These are phyloP conservation scores for Colaptes auratus DNA, from an alignment of 2,113 vertebrate species.

Conservation along the genomic window DNA sequence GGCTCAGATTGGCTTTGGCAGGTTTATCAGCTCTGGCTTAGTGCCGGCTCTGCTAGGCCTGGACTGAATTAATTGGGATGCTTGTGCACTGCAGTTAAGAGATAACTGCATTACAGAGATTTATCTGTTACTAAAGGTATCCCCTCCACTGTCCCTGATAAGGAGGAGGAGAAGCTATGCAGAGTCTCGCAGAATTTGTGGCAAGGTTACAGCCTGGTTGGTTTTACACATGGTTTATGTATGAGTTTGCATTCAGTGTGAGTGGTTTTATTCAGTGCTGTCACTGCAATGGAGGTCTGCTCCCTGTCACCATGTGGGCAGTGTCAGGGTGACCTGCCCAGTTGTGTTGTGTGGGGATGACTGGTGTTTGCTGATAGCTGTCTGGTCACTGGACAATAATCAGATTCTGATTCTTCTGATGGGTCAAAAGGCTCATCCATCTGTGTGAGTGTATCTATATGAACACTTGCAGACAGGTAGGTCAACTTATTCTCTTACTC, in stretches of 20 bases:
- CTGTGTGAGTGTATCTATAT: not conserved
- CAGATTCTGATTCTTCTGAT: not conserved
- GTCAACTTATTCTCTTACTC: not conserved
- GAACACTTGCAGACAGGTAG: not conserved
- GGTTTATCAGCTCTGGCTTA: slow-evolving; percentile 69
- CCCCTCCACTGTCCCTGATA: slow-evolving; percentile 48
- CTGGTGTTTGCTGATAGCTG: not conserved
- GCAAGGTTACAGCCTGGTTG: slow-evolving; percentile 24
- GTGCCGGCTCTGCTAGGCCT: slow-evolving; percentile 62
- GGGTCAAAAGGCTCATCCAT: not conserved
- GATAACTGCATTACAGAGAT: slow-evolving; percentile 71
- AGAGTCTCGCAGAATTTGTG: slow-evolving; percentile 23
- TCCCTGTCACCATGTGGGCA: not conserved
- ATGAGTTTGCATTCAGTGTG: not conserved
- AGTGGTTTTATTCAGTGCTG: not conserved
- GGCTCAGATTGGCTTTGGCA: slow-evolving; percentile 61
- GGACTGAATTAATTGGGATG: slow-evolving; percentile 70
- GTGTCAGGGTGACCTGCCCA: not conserved
- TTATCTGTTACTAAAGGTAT: slow-evolving; percentile 66
- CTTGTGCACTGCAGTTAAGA: slow-evolving; percentile 62
- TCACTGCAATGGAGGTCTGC: not conserved
- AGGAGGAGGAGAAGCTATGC: slow-evolving; percentile 30
- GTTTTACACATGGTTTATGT: slow-evolving; percentile 11
- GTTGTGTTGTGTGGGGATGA: not conserved
- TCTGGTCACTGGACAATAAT: not conserved